phyloP scores from a whole-genome alignment of 2,888 invertebrate genomes.

The Exephanes ischioxanthus region DNA sequence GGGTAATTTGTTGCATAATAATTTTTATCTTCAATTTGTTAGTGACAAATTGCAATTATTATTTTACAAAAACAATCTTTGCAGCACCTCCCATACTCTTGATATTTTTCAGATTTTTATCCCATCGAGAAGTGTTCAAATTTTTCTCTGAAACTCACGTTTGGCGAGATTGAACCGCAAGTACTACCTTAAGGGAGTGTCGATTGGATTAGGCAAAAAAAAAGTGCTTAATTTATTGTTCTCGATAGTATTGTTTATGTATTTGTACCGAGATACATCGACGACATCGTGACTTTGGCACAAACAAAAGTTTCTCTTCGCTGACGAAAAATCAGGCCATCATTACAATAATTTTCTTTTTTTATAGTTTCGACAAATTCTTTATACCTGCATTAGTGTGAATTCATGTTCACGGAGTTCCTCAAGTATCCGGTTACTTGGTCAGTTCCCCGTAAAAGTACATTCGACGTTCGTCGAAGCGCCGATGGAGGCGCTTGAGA shows the following conservation, averaged over 20 bases:
- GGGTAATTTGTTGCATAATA: too few species aligned
- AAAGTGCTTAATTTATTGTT: too few species aligned
- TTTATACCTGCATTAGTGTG: background rate
- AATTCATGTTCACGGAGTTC: background rate
- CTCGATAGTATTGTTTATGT: background rate
- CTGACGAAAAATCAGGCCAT: background rate
- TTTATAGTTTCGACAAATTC: background rate
- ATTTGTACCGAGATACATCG: background rate
- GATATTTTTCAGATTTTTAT: too few species aligned
- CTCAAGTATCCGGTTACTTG: constrained; percentile 8
- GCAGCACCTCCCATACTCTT: too few species aligned
- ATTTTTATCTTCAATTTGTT: too few species aligned
- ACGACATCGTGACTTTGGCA: background rate
- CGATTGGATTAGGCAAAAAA: background rate
- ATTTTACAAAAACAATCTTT: too few species aligned
- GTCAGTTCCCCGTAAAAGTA: background rate
- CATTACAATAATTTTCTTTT: background rate
- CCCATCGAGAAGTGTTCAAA: too few species aligned
- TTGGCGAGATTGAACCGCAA: too few species aligned
- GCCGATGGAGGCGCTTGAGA: background rate
- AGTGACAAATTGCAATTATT: too few species aligned
- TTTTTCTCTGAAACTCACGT: too few species aligned
- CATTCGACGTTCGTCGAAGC: constrained; percentile 5
- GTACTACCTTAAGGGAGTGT: too few species aligned
- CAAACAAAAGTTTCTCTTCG: too few species aligned